A percentile compares a stretch with the other conserved stretches of the same genome.
Conservation (phyloP, 1,140 invertebrate genomes). For the Danaus plexippus region DNA sequence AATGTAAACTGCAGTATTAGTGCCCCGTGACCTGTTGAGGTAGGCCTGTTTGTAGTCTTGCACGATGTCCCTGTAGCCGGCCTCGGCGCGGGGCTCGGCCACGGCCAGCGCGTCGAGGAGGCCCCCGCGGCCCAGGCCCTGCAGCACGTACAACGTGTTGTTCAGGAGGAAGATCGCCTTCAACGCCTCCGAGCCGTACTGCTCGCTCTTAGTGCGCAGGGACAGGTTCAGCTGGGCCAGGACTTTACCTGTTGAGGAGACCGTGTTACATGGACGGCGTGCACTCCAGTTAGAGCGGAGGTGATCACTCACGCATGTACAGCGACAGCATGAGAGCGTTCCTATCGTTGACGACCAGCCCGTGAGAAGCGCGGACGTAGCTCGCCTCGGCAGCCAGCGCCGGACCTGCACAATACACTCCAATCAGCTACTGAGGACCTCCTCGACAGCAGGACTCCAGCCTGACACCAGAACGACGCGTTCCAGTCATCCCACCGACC, state of each 20-base stretch:
- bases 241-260: conserved; percentile 79
- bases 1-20: too few relatives aligned
- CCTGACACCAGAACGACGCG: too few relatives aligned
- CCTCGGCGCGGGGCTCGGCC: conserved; percentile 82
- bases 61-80: conserved; percentile 87
- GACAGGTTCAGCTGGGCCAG: conserved; percentile 88
- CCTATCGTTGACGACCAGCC: conserved; percentile 34
- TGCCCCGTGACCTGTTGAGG: conserved; percentile 76
- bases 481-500: too few relatives aligned
- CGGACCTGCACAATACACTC: conserved; percentile 30
- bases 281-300: too few relatives aligned
- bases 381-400: conserved; percentile 40
- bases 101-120: conserved; percentile 75
- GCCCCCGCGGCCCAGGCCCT: conserved; percentile 85
- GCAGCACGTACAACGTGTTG: conserved; percentile 94
- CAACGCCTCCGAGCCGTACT: conserved; percentile 82
- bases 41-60: conserved; percentile 84
- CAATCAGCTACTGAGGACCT: too few relatives aligned
- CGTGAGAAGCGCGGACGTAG: conserved; percentile 40
- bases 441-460: too few relatives aligned
- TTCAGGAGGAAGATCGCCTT: conserved; percentile 91
- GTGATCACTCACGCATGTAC: conserved; percentile 50
- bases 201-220: conserved; percentile 87
- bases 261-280: not conserved
- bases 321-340: conserved; percentile 50